Conservation (phyloP, 2,113 vertebrate species). For the Syngnathus typhle region DNA sequence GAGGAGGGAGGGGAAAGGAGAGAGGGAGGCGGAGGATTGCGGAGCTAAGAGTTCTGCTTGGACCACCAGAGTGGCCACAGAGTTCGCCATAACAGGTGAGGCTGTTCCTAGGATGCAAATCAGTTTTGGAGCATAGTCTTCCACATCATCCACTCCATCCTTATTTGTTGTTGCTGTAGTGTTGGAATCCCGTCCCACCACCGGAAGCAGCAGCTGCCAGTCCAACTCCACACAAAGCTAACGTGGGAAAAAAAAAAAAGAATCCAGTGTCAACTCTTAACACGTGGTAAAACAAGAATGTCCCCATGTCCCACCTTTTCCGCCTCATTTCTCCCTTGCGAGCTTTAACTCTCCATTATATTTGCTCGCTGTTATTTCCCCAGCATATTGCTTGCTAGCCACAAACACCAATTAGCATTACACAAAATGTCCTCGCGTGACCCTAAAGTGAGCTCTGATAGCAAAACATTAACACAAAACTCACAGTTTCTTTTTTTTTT, state of each 20-base stretch:
- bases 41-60: constrained; percentile 67
- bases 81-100: constrained; percentile 65
- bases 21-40: constrained; percentile 60
- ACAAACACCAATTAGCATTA: neutral
- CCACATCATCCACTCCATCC: constrained; percentile 18
- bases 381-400: constrained; percentile 55
- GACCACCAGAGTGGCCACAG: constrained; percentile 69
- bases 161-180: constrained; percentile 24
- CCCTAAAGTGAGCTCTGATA: neutral
- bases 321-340: constrained; percentile 25
- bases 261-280: constrained; percentile 25
- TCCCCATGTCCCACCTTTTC: constrained; percentile 45
- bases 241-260: constrained; percentile 25
- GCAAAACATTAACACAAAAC: constrained; percentile 1
- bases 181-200: constrained; percentile 16
- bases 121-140: constrained; percentile 37
- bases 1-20: constrained; percentile 69
- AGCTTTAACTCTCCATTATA: constrained; percentile 21
- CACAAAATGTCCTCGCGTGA: neutral
- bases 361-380: constrained; percentile 48
- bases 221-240: constrained; percentile 26
- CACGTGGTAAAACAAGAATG: constrained; percentile 17
- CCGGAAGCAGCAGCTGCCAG: constrained; percentile 27
- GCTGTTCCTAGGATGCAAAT: constrained; percentile 21
- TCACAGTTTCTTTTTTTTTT: neutral